Conservation (phyloP, 2,888 invertebrate genomes). For the Conops quadrifasciatus region DNA sequence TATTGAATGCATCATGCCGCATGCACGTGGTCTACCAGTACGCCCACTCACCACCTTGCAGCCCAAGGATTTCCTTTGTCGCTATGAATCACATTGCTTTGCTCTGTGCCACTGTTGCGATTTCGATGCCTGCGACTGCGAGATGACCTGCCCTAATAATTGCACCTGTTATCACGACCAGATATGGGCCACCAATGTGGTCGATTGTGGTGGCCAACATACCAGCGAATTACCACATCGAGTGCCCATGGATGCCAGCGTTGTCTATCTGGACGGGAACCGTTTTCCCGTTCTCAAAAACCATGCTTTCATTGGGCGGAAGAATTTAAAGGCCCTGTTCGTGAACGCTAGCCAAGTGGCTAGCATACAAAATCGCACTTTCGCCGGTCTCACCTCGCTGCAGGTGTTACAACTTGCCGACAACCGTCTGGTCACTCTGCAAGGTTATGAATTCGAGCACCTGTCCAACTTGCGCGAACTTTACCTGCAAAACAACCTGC, state of each 20-base stretch:
- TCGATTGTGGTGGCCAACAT: conserved; percentile 86
- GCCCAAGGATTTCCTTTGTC: conserved; percentile 90
- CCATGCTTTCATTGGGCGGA: conserved; percentile 91
- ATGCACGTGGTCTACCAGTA: conserved; percentile 83
- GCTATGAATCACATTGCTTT: conserved; percentile 93
- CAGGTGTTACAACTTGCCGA: conserved; percentile 85
- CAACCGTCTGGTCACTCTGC: conserved; percentile 80
- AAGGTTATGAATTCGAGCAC: conserved; percentile 89
- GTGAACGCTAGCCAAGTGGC: conserved; percentile 87
- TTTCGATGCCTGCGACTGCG: conserved; percentile 96
- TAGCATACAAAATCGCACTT: conserved; percentile 88
- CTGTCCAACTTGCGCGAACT: conserved; percentile 81
- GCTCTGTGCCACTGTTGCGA: conserved; percentile 96
- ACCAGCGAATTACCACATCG: conserved; percentile 82
- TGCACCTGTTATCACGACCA: conserved; percentile 96
- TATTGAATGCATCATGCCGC: conserved; percentile 87
- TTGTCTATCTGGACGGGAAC: conserved; percentile 92
- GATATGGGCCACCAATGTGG: conserved; percentile 92
- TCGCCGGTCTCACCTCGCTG: conserved; percentile 85
- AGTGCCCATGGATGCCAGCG: conserved; percentile 95
- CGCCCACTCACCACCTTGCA: conserved; percentile 80
- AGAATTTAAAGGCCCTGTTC: conserved; percentile 86
- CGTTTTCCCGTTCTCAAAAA: conserved; percentile 84
- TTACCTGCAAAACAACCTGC: conserved; percentile 85
- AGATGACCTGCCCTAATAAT: conserved; percentile 94